Percentiles rank a stretch among this genome's conserved stretches.
Conservation (phyloP, 2,113 vertebrate genomes). For the Pseudolaguvia tuberculata region DNA sequence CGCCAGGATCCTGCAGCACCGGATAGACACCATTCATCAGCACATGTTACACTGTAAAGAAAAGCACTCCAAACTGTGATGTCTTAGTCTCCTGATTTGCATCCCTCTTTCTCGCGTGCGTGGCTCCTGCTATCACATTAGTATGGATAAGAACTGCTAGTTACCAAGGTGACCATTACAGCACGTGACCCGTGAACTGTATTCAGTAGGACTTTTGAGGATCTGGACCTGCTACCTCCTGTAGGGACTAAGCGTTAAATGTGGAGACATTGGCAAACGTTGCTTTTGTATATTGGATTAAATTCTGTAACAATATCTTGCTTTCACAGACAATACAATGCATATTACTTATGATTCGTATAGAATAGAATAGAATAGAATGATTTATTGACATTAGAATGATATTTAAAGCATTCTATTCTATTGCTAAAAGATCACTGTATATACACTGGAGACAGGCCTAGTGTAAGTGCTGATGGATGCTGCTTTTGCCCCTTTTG, state of each 20-base stretch:
- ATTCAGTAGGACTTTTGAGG: constrained; percentile 36
- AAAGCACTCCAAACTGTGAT: constrained; percentile 62
- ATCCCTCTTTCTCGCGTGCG: background rate
- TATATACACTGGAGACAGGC: constrained; percentile 19
- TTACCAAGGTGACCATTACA: constrained; percentile 24
- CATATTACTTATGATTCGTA: constrained; percentile 32
- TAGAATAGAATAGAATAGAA: too few species aligned
- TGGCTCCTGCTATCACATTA: background rate
- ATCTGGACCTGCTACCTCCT: constrained; percentile 70
- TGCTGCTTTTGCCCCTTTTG: constrained; percentile 25
- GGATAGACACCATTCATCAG: constrained; percentile 71
- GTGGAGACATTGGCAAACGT: constrained; percentile 35
- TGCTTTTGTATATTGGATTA: constrained; percentile 55
- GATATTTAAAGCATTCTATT: too few species aligned
- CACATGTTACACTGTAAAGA: constrained; percentile 73
- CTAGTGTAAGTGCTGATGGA: background rate
- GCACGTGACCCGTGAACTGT: constrained; percentile 6
- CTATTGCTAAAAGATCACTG: background rate
- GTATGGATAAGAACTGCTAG: constrained; percentile 40
- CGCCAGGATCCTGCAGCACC: constrained; percentile 70
- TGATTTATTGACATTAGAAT: too few species aligned
- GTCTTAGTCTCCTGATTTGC: background rate
- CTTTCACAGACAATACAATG: constrained; percentile 15
- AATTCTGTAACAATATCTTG: constrained; percentile 28
- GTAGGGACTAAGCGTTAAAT: constrained; percentile 46